phyloP scores from a whole-genome alignment of 1,140 invertebrate species.

The Bombus pyrosoma region DNA sequence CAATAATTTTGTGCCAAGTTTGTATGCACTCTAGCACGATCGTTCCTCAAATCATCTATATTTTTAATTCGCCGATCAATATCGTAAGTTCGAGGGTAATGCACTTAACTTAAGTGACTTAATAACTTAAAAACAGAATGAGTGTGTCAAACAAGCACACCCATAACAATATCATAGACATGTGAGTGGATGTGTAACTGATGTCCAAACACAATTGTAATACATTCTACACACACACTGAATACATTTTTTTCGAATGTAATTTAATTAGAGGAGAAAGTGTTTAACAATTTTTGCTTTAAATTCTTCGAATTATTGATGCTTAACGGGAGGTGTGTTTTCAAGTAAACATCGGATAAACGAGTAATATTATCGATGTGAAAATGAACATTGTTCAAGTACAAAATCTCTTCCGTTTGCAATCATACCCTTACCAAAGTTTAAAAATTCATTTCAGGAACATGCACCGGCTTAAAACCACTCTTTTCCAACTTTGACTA shows the following conservation, averaged over 20 bases:
- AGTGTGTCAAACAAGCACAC: constrained; percentile 9
- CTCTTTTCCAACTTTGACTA: constrained; percentile 27
- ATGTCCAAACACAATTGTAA: constrained; percentile 13
- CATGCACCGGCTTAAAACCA: constrained; percentile 39
- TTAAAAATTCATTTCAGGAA: constrained; percentile 54
- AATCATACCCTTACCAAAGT: constrained; percentile 48
- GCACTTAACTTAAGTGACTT: constrained; percentile 11
- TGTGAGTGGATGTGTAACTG: constrained; percentile 25
- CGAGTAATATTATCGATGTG: constrained; percentile 5
- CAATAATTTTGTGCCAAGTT: constrained; percentile 27
- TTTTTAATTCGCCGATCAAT: constrained; percentile 35
- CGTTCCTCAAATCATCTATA: constrained; percentile 31
- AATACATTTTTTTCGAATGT: background rate
- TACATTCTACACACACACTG: background rate
- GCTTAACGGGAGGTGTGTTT: constrained; percentile 32
- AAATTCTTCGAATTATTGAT: constrained; percentile 28
- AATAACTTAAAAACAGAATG: constrained; percentile 32
- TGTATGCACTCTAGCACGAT: constrained; percentile 15
- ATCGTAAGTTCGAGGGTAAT: background rate
- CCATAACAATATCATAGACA: constrained; percentile 22
- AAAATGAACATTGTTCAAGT: constrained; percentile 21
- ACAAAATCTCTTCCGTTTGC: background rate
- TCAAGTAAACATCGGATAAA: constrained; percentile 41
- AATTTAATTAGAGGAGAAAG: background rate
- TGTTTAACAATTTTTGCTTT: constrained; percentile 4